Evolutionary conservation across 2,888 invertebrate species (phyloP).

Genomic region (Rhorus exstirpatorius): DNA sequence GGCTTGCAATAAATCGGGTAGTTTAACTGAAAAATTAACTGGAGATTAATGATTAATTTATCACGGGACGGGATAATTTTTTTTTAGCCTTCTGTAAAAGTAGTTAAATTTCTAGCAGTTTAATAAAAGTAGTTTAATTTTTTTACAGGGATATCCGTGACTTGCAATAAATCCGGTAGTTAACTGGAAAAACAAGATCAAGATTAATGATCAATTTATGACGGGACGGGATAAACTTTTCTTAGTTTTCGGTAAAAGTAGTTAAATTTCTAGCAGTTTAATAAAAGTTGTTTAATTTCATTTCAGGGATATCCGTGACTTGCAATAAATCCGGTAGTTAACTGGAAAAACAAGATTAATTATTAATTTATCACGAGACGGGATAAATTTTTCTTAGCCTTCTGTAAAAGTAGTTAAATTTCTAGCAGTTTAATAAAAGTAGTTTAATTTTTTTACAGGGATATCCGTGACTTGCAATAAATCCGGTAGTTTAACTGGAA

Average conservation of each 20-base stretch:
- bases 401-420: too few relatives aligned
- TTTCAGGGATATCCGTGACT: slow-evolving; percentile 91
- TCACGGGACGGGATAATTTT: too few relatives aligned
- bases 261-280: too few relatives aligned
- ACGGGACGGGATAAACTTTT: too few relatives aligned
- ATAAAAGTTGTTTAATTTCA: slow-evolving; percentile 93
- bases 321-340: slow-evolving; percentile 94
- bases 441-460: slow-evolving; percentile 92
- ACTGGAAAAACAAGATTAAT: too few relatives aligned
- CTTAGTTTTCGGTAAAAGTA: too few relatives aligned
- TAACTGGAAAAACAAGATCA: slow-evolving; percentile 88
- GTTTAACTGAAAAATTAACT: slow-evolving; percentile 89
- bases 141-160: slow-evolving; percentile 91
- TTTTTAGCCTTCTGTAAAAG: too few relatives aligned
- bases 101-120: too few relatives aligned
- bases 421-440: too few relatives aligned
- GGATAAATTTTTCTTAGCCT: too few relatives aligned
- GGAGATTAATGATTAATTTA: not conserved
- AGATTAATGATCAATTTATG: not conserved
- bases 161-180: slow-evolving; percentile 93
- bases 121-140: too few relatives aligned
- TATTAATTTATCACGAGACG: too few relatives aligned
- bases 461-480: slow-evolving; percentile 92
- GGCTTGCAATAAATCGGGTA: slow-evolving; percentile 93
- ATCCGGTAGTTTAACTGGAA: slow-evolving; percentile 94